Percentiles rank a stretch among this genome's conserved stretches.
These are phyloP conservation scores for Drosophila mayaguana DNA, from an alignment of 2,888 invertebrate genomes.

Conservation along the genomic window DNA sequence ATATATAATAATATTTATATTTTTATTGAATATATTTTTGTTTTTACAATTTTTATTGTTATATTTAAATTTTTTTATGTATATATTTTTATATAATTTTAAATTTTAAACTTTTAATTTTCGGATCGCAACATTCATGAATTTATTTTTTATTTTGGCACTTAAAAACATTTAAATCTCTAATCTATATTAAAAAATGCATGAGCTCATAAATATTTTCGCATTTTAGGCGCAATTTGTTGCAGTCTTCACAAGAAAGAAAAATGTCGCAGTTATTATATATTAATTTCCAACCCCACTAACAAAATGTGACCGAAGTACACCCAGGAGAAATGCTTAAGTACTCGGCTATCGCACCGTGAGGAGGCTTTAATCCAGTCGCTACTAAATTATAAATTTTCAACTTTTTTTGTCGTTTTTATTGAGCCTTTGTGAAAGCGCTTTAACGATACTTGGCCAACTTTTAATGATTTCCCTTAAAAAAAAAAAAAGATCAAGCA, in stretches of 20 bases:
- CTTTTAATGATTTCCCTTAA: slow-evolving; percentile 36
- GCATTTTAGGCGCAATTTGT: too few relatives aligned
- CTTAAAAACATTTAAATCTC: too few relatives aligned
- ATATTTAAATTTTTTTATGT: too few relatives aligned
- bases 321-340: slow-evolving; percentile 5
- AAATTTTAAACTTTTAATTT: too few relatives aligned
- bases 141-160: too few relatives aligned
- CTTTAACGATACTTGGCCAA: slow-evolving; percentile 48
- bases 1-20: too few relatives aligned
- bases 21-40: too few relatives aligned
- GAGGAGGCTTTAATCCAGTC: neutral
- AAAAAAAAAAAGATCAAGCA: slow-evolving; percentile 1
- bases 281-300: neutral
- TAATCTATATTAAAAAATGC: neutral
- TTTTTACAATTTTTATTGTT: too few relatives aligned
- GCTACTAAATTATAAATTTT: slow-evolving; percentile 7
- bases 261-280: slow-evolving; percentile 6
- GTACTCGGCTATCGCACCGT: slow-evolving; percentile 3
- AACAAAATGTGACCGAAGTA: neutral
- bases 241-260: neutral
- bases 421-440: slow-evolving; percentile 23
- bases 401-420: slow-evolving; percentile 3
- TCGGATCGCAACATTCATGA: too few relatives aligned
- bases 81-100: too few relatives aligned
- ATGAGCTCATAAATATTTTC: neutral